Percentiles rank a stretch among this genome's conserved stretches.
phyloP scores from a whole-genome alignment of 2,888 invertebrate genomes.

The Colostygia pectinataria region DNA sequence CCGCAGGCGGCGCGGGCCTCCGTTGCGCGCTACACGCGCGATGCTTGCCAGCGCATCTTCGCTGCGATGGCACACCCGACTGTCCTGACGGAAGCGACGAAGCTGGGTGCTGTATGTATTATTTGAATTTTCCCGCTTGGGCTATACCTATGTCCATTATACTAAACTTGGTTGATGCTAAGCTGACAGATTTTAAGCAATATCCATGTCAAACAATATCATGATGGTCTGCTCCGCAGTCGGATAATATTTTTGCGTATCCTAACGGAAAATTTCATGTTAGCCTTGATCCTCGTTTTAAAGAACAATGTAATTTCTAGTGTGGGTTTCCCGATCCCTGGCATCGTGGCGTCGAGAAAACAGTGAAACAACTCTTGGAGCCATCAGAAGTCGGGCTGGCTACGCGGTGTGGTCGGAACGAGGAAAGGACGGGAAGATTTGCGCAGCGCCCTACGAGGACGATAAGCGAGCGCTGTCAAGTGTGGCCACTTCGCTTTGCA shows the following conservation, averaged over 20 bases:
- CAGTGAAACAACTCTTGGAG: constrained; percentile 86
- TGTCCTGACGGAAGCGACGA: constrained; percentile 95
- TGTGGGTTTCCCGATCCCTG: constrained; percentile 89
- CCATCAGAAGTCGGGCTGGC: constrained; percentile 88
- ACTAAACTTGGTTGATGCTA: no score
- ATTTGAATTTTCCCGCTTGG: no score
- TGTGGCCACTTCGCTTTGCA: constrained; percentile 90
- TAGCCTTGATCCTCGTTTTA: no score
- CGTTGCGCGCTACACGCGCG: constrained; percentile 91
- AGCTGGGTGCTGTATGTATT: constrained; percentile 90
- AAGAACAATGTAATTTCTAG: constrained; percentile 80
- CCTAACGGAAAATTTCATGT: no score
- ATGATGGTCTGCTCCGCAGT: no score
- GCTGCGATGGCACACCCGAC: constrained; percentile 92
- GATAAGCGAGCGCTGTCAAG: constrained; percentile 85
- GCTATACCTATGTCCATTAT: no score
- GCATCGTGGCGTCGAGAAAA: constrained; percentile 84
- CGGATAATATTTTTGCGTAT: no score
- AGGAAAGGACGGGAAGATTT: constrained; percentile 90
- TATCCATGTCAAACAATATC: no score
- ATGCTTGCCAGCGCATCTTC: constrained; percentile 87
- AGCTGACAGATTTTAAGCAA: no score
- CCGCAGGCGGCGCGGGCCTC: constrained; percentile 82
- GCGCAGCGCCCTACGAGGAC: constrained; percentile 89
- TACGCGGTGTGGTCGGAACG: constrained; percentile 93